Base-by-base conservation (phyloP, 2,113 vertebrate species). In the Phalacrocorax brasilianus region DNA sequence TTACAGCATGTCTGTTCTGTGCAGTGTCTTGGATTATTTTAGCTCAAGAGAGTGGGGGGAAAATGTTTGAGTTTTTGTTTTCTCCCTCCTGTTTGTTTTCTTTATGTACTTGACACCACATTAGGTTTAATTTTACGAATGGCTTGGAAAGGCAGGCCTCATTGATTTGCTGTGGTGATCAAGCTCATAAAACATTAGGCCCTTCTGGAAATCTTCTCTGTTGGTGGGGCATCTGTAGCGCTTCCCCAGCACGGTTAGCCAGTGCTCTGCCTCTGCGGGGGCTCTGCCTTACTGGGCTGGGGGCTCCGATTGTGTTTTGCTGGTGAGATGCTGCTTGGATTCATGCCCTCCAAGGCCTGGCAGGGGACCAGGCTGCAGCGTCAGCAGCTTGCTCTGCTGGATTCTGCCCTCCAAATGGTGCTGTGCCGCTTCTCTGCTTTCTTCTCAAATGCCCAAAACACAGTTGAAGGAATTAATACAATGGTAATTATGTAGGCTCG, bases 211-310 rank as follows among this genome's bases (percentile, higher is more conserved):
- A 24, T 4, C 38, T 30, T 74, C 26, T 27, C 50, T 16, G 23
- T 8, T n/a, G 62, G 3, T 24, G 47, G 30, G 72, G 33, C 1
- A 4, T 35, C 94, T 35, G 52, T 17, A 9, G 44, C 0, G 0
- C 32, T 58, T 58, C 50, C 21, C 63, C 12, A 10, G 53, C 33
- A 8, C 2, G 3, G 45, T 17, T 15, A 13, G 26, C 30, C 0
- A 0, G 6, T 6, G 45, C 88, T 52, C 19, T 47, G 53, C 24
- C 73, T 42, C 47, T 0, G 1, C 0, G 0, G 88, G 53, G 35
- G 42, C 38, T 38, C 38, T 38, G 27, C 21, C 13, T 26, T 6
- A 1, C 24, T 9, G 35, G 3, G 35, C 78, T 18, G 50, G 22
- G 22, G 4, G 11, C 33, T 52, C 28, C 0, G 1, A 12, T 30